Percentiles rank a stretch among this genome's conserved stretches.
Evolutionary conservation across 2,113 vertebrate species (phyloP).

Genomic region (Otocyon megalotis): DNA sequence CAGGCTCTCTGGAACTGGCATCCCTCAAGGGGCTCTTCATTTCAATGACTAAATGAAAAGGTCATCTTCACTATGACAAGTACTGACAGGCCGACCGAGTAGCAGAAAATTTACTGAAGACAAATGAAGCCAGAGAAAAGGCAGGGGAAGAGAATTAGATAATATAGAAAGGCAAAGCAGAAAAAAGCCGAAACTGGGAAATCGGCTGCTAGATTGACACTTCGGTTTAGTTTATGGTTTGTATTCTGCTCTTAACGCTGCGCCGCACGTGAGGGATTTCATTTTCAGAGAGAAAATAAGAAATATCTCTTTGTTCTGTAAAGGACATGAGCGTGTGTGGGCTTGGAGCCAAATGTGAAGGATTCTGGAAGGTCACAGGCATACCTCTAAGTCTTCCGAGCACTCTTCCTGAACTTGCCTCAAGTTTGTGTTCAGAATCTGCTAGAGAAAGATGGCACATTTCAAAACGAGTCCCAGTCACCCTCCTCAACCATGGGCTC

Average conservation of each 20-base stretch:
- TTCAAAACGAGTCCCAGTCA: slow-evolving; percentile 69
- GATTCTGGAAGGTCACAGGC: slow-evolving; percentile 65
- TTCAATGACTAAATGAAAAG: slow-evolving; percentile 63
- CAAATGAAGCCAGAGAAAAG: slow-evolving; percentile 56
- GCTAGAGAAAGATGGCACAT: slow-evolving; percentile 86
- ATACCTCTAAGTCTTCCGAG: slow-evolving; percentile 95
- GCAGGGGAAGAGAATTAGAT: neutral
- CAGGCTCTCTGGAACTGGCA: neutral
- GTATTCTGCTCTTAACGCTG: neutral
- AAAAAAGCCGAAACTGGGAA: neutral
- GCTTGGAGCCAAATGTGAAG: slow-evolving; percentile 46
- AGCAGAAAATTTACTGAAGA: slow-evolving; percentile 65
- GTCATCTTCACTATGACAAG: slow-evolving; percentile 52
- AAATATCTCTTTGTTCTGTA: slow-evolving; percentile 50
- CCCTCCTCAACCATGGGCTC: neutral
- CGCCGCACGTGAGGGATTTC: neutral
- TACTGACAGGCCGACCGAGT: neutral
- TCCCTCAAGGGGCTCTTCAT: slow-evolving; percentile 15
- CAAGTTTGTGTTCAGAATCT: slow-evolving; percentile 92
- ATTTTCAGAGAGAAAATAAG: slow-evolving; percentile 30
- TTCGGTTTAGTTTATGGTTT: neutral
- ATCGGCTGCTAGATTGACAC: neutral
- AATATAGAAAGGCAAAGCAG: neutral
- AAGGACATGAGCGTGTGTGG: slow-evolving; percentile 49
- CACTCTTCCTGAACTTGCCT: slow-evolving; percentile 93